Percentiles rank a stretch among this genome's conserved stretches.
Conservation (phyloP, 2,113 vertebrate genomes). For the Rhinopomastus cyanomelas region DNA sequence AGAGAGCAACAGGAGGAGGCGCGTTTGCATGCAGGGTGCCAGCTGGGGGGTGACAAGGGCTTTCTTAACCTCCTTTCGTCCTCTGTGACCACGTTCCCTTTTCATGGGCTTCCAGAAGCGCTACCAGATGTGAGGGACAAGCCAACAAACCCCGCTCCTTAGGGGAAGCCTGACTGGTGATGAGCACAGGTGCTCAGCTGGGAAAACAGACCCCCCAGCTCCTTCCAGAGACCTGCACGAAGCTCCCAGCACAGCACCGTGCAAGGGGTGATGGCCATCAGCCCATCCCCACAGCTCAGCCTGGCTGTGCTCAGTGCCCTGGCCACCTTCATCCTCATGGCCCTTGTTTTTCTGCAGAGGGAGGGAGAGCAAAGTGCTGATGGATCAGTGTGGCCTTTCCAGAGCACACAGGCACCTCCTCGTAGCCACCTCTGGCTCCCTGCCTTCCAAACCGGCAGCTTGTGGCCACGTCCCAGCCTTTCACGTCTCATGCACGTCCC, state of each 20-base stretch:
- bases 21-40: constrained; percentile 9
- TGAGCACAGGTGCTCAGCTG: not conserved
- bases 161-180: not conserved
- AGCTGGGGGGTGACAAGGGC: constrained; percentile 9
- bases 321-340: not conserved
- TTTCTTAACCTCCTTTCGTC: not conserved
- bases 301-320: not conserved
- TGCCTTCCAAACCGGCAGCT: not conserved
- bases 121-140: not conserved
- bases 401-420: not conserved
- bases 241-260: not conserved
- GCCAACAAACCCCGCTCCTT: not conserved
- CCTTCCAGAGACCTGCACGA: not conserved
- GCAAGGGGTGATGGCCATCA: not conserved
- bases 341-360: not conserved
- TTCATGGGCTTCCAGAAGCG: not conserved
- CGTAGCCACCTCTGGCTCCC: not conserved
- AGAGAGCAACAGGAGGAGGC: not conserved
- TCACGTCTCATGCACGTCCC: not conserved
- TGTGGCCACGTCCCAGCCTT: not conserved
- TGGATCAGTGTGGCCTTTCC: not conserved
- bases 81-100: not conserved
- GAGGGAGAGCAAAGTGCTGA: not conserved
- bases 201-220: not conserved
- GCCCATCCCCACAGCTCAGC: not conserved